Evolutionary conservation across 2,888 invertebrate genomes (phyloP), one percentile per base, ranked within the genome.

Genomic region (Drosophila mimetica): DNA sequence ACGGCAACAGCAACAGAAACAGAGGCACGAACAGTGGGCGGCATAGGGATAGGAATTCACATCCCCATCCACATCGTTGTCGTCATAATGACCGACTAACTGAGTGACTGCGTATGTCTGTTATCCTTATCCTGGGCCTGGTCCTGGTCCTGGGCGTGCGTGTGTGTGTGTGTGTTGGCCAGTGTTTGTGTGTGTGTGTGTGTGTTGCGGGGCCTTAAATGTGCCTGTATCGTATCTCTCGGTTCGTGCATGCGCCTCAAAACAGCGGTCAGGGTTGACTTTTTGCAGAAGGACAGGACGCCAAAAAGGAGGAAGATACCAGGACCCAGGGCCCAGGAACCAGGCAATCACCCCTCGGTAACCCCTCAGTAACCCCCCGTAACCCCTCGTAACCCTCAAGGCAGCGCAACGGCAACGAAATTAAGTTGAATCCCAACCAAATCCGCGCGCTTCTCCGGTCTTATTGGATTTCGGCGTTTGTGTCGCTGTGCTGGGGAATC

Each of bases 231-330:
- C 74, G 61, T 85, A 58, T 61, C 57, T 61, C 57, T 69, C 65
- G 64, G 71, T 52, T 82, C 86, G 86, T 79, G 79, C 79, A 79
- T 79, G 86, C 86, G 79, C 86, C 63, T 77, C 86, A 52, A 52
- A 52, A 52, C 77, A 78, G 76, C 78, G 80, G 80, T 86, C 87
- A 86, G 87, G 87, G 87, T 84, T 80, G 80, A 80, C 80, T 80
- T 86, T 84, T 66, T 81, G 66, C 52, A 25, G 47, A 42, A 42
- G 32, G 30, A 32, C 48, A n/a, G 28, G 28, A 30, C 28, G 8
- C 8, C 42, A 4, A 7, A 18, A 32, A 22, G 51, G 30, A 51
- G 42, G 50, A 30, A 34, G 61, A 60, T 47, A 64, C 63, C 65
- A 47, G 52, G 67, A 36, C n/a, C 41, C 32, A 20, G 36, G 14